A percentile compares a stretch with the other conserved stretches of the same genome.
phyloP scores from a whole-genome alignment of 2,888 invertebrate genomes.

The Ferrisia virgata region DNA sequence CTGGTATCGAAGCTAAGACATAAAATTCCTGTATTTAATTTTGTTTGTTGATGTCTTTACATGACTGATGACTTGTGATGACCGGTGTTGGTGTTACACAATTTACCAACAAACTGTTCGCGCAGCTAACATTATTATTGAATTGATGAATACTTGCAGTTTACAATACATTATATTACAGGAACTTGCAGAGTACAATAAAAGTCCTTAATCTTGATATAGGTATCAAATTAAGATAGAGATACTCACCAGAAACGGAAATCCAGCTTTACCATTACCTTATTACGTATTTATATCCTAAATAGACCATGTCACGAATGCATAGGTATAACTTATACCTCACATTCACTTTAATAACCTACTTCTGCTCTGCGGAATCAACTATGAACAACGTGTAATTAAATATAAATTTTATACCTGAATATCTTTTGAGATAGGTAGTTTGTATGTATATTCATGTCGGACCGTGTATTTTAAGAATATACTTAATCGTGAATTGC shows the following conservation, averaged over 20 bases:
- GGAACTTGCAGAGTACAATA: background rate
- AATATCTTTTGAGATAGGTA: too few species aligned
- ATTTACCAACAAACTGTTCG: background rate
- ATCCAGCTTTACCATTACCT: background rate
- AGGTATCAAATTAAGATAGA: background rate
- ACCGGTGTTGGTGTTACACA: background rate
- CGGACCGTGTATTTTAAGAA: background rate
- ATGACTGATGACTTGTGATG: too few species aligned
- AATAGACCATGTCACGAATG: constrained; percentile 28
- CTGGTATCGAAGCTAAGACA: too few species aligned
- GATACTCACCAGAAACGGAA: constrained; percentile 13
- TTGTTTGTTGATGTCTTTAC: too few species aligned
- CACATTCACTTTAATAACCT: constrained; percentile 31
- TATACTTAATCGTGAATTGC: too few species aligned
- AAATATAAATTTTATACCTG: background rate
- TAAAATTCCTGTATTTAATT: too few species aligned
- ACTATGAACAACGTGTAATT: background rate
- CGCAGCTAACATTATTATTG: background rate
- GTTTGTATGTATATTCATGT: background rate
- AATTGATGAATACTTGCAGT: background rate
- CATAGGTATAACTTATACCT: background rate
- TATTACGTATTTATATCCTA: background rate
- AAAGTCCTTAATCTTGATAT: background rate
- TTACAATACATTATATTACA: background rate
- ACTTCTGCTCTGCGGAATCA: constrained; percentile 18